phyloP scores from a whole-genome alignment of 2,797 vertebrate genomes.

The Artibeus lituratus region DNA sequence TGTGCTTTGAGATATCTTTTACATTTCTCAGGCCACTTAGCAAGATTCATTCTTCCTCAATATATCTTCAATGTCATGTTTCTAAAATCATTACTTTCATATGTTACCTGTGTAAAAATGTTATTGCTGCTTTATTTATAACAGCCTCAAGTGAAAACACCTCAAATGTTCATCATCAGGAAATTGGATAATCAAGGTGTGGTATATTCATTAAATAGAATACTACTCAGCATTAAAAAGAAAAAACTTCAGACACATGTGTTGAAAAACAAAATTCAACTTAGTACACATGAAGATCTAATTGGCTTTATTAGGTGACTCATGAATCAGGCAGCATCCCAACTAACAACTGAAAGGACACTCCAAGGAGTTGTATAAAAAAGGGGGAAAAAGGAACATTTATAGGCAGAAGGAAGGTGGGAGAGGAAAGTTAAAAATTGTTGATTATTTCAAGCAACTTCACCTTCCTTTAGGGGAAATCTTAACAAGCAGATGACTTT shows the following conservation, averaged over 20 bases:
- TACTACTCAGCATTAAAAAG: background rate
- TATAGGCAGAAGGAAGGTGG: background rate
- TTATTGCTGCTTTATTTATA: background rate
- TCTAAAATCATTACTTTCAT: background rate
- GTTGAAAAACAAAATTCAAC: background rate
- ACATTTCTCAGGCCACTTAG: background rate
- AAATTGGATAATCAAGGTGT: background rate
- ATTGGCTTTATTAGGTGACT: background rate
- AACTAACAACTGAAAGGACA: background rate
- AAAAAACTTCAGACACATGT: background rate
- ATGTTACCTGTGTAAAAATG: background rate
- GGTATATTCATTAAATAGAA: background rate
- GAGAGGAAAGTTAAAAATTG: background rate
- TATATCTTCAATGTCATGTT: background rate
- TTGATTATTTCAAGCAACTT: background rate
- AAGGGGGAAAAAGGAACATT: background rate
- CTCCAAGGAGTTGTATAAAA: background rate
- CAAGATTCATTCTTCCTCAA: background rate
- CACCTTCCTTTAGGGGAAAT: background rate
- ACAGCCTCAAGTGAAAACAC: background rate
- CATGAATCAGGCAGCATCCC: background rate
- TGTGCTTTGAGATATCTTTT: background rate
- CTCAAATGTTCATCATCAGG: background rate
- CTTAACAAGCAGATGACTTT: background rate
- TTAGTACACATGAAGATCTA: background rate